Evolutionary conservation across 2,113 vertebrate species (phyloP).

Genomic region (Microtus oregoni): DNA sequence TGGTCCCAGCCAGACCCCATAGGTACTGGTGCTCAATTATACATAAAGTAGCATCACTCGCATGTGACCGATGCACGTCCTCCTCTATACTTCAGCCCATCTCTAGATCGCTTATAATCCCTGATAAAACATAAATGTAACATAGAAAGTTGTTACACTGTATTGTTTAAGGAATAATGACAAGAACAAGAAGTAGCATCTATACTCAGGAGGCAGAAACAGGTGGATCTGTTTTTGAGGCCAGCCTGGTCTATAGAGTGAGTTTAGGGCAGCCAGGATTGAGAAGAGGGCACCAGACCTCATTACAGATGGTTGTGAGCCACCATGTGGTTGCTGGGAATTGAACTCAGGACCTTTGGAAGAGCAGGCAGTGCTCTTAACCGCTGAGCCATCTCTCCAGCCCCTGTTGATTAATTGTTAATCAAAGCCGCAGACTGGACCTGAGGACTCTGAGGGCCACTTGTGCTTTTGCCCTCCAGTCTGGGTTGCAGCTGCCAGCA

Average conservation of each 20-base stretch:
- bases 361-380: too few species aligned
- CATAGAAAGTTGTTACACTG: background rate
- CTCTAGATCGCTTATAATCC: background rate
- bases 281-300: too few species aligned
- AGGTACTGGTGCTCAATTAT: background rate
- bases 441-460: background rate
- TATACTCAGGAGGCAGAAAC: too few species aligned
- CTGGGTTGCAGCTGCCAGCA: background rate
- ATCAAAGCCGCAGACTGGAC: background rate
- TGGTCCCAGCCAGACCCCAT: background rate
- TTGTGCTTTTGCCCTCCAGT: background rate
- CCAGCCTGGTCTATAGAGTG: too few species aligned
- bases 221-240: too few species aligned
- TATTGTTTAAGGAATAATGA: background rate
- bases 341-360: too few species aligned
- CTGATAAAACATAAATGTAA: background rate
- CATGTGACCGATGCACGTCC: background rate
- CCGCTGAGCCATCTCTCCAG: too few species aligned
- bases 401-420: background rate
- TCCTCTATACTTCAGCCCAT: background rate
- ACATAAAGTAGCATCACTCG: background rate
- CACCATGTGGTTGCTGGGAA: too few species aligned
- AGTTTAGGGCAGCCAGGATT: too few species aligned
- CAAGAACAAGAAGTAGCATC: background rate
- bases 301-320: too few species aligned